These are phyloP conservation scores for Agrilus cyanescens DNA, from an alignment of 2,888 invertebrate species.

Conservation along the genomic window DNA sequence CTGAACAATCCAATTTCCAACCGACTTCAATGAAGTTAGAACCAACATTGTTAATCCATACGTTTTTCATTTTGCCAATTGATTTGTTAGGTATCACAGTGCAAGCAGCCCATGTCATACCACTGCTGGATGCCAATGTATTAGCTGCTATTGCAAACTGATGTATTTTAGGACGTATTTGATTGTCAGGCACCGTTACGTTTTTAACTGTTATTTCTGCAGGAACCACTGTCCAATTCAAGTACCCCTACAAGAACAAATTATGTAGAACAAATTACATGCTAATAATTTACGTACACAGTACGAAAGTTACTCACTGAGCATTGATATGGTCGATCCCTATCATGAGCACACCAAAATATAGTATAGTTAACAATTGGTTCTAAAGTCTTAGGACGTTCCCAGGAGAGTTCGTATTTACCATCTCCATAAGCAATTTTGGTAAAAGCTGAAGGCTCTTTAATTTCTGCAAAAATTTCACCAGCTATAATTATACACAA, in stretches of 20 bases:
- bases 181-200: constrained; percentile 46
- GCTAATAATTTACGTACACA: background rate
- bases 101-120: constrained; percentile 77
- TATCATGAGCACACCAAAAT: constrained; percentile 49
- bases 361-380: constrained; percentile 61
- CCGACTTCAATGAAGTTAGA: constrained; percentile 48
- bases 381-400: constrained; percentile 40
- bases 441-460: constrained; percentile 21
- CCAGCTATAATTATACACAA: constrained; percentile 16
- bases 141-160: constrained; percentile 79
- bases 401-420: constrained; percentile 66
- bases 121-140: constrained; percentile 55
- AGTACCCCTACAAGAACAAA: constrained; percentile 38
- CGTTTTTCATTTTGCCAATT: constrained; percentile 45
- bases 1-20: constrained; percentile 69
- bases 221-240: constrained; percentile 47
- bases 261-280: constrained; percentile 6
- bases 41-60: constrained; percentile 39
- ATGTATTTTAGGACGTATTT: constrained; percentile 51
- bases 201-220: constrained; percentile 40
- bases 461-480: constrained; percentile 15
- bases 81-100: constrained; percentile 42
- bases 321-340: constrained; percentile 30
- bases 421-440: constrained; percentile 63
- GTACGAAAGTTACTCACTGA: constrained; percentile 24